Evolutionary conservation across 2,888 invertebrate species (phyloP).

Genomic region (Galeruca laticollis): DNA sequence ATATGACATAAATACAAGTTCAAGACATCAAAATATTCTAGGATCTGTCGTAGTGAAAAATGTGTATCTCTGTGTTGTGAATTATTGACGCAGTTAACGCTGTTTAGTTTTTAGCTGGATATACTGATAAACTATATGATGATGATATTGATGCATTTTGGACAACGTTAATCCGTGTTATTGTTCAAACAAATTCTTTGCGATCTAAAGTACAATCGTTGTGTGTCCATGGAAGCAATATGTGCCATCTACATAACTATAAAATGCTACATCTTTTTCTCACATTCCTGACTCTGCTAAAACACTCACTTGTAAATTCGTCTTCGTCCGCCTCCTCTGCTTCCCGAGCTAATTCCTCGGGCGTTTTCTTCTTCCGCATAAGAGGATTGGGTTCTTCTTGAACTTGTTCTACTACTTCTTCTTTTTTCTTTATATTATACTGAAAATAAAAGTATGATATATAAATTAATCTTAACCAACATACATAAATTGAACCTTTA

Average conservation of each 20-base stretch:
- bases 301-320: slow-evolving; percentile 91
- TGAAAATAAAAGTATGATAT: slow-evolving; percentile 67
- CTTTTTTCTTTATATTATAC: slow-evolving; percentile 99
- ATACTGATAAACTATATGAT: too few species aligned
- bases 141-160: neutral
- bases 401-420: slow-evolving; percentile 85
- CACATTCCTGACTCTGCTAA: slow-evolving; percentile 59
- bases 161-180: neutral
- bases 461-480: too few species aligned
- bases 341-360: slow-evolving; percentile 96
- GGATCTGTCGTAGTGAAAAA: too few species aligned
- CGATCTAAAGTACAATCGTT: slow-evolving; percentile 1
- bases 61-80: too few species aligned
- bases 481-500: too few species aligned
- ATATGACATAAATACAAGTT: too few species aligned
- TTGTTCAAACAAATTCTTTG: slow-evolving; percentile 1
- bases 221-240: slow-evolving; percentile 8
- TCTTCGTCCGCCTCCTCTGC: slow-evolving; percentile 96
- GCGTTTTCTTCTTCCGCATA: slow-evolving; percentile 99
- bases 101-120: too few species aligned
- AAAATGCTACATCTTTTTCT: slow-evolving; percentile 59
- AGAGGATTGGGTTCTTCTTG: slow-evolving; percentile 92
- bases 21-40: too few species aligned
- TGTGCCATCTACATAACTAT: slow-evolving; percentile 54
- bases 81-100: too few species aligned